These are phyloP conservation scores for Physella acuta DNA, from an alignment of 1,140 invertebrate genomes.

Conservation along the genomic window DNA sequence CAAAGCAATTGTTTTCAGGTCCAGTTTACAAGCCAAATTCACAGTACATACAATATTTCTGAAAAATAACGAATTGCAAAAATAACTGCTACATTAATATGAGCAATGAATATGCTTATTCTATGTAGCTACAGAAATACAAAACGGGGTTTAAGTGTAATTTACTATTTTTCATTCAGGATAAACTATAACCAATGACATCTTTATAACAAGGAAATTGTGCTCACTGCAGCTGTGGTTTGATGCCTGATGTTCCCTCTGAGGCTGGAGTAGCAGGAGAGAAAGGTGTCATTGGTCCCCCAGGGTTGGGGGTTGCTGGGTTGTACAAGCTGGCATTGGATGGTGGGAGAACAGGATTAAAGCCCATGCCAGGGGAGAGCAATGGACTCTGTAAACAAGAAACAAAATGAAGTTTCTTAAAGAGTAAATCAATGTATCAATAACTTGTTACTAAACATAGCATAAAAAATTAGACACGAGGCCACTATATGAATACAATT, in stretches of 20 bases:
- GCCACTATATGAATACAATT: too few species aligned
- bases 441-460: too few species aligned
- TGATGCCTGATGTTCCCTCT: conserved; percentile 82
- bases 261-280: conserved; percentile 93
- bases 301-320: conserved; percentile 45
- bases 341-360: conserved; percentile 49
- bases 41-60: conserved; percentile 89
- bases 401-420: too few species aligned
- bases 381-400: conserved; percentile 46
- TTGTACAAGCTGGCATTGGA: conserved; percentile 51
- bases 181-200: too few species aligned
- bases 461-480: too few species aligned
- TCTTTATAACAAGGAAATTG: too few species aligned
- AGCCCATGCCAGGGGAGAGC: conserved; percentile 47
- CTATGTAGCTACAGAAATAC: too few species aligned
- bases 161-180: too few species aligned
- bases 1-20: conserved; percentile 84
- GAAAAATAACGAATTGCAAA: neutral
- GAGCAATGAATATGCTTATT: too few species aligned
- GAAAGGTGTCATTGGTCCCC: conserved; percentile 69
- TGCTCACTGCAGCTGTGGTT: conserved; percentile 88
- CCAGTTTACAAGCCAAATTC: conserved; percentile 80
- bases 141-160: too few species aligned
- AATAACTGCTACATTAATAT: neutral
- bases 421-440: too few species aligned